These are phyloP conservation scores for Peribatodes rhomboidaria DNA, from an alignment of 2,888 invertebrate genomes.

Conservation along the genomic window DNA sequence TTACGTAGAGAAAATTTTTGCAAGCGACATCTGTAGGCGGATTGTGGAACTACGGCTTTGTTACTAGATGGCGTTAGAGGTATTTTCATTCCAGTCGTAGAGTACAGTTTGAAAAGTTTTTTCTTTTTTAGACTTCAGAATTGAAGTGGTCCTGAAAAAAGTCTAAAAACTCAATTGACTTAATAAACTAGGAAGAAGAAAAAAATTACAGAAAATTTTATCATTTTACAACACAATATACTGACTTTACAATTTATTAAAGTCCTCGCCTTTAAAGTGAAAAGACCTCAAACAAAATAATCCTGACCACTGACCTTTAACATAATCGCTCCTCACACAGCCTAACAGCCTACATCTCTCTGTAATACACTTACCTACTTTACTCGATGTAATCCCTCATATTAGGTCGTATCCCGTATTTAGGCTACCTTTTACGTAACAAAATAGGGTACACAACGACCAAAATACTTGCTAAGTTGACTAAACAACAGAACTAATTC, in stretches of 20 bases:
- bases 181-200: too few relatives aligned
- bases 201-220: too few relatives aligned
- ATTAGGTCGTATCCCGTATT: slow-evolving; percentile 30
- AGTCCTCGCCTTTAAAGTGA: neutral
- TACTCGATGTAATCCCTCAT: slow-evolving; percentile 25
- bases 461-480: neutral
- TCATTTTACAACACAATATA: too few relatives aligned
- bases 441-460: slow-evolving; percentile 26
- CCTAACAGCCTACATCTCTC: slow-evolving; percentile 21
- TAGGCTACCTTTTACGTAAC: slow-evolving; percentile 36
- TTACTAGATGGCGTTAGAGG: slow-evolving; percentile 28
- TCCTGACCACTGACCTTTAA: slow-evolving; percentile 22
- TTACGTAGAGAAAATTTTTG: slow-evolving; percentile 7
- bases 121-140: too few relatives aligned
- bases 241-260: too few relatives aligned
- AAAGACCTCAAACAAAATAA: slow-evolving; percentile 10
- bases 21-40: slow-evolving; percentile 26
- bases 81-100: neutral
- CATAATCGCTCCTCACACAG: slow-evolving; percentile 16
- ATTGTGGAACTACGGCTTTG: neutral
- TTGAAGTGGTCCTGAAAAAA: too few relatives aligned
- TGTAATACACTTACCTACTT: slow-evolving; percentile 4
- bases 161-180: too few relatives aligned
- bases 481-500: neutral
- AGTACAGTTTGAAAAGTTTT: too few relatives aligned